Evolutionary conservation across 2,113 vertebrate species (phyloP).

Genomic region (Apeltes quadracus): DNA sequence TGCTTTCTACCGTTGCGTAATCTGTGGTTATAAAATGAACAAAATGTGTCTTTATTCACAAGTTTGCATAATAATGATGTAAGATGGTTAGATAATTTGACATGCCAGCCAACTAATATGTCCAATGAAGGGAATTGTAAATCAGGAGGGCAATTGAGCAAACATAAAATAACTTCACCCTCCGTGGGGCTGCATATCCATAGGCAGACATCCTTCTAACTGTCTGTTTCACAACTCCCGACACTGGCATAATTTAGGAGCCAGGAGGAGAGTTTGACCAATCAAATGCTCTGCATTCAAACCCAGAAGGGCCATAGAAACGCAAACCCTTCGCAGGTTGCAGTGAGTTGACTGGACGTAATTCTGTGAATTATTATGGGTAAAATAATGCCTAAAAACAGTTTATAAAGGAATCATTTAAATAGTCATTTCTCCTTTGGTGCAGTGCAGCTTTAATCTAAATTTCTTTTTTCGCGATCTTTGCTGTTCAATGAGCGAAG

Average conservation of each 20-base stretch:
- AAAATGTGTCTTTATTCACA: background rate
- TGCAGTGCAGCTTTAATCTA: conserved; percentile 23
- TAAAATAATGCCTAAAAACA: conserved; percentile 18
- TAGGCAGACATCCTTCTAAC: no score
- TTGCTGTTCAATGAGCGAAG: conserved; percentile 56
- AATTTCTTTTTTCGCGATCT: conserved; percentile 45
- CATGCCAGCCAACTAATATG: background rate
- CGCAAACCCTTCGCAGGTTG: conserved; percentile 52
- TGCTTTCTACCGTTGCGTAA: background rate
- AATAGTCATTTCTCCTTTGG: conserved; percentile 36
- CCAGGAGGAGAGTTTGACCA: conserved; percentile 19
- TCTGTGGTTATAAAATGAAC: background rate
- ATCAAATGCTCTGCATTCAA: conserved; percentile 52
- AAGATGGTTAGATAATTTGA: background rate
- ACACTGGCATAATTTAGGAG: conserved; percentile 26
- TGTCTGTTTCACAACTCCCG: conserved; percentile 20
- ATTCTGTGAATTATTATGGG: conserved; percentile 30
- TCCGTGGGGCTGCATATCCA: conserved; percentile 23
- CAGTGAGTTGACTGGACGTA: conserved; percentile 38
- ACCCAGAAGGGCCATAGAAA: conserved; percentile 60
- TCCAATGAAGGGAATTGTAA: background rate
- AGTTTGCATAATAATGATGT: background rate
- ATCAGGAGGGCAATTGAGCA: background rate
- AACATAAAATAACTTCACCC: conserved; percentile 9
- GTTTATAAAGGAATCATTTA: conserved; percentile 57